A percentile compares a stretch with the other conserved stretches of the same genome.
Evolutionary conservation across 2,888 invertebrate species (phyloP).

Genomic region (Drosophila diplacantha): DNA sequence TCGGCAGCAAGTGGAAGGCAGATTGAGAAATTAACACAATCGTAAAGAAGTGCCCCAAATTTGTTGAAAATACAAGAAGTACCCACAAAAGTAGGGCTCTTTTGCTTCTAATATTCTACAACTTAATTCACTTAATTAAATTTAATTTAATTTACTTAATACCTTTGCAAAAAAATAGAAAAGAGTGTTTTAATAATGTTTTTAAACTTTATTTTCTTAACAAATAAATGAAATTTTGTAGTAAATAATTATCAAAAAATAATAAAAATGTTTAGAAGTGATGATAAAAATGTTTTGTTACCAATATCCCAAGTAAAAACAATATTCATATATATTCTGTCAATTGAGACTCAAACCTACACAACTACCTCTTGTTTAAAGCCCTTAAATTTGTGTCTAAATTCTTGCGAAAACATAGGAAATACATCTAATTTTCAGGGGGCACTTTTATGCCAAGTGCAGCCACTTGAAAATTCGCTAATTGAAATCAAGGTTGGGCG

Average conservation of each 20-base stretch:
- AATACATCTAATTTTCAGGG: background rate
- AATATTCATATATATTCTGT: background rate
- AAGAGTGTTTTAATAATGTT: no score
- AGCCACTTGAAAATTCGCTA: conserved; percentile 35
- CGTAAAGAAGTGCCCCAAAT: conserved; percentile 3
- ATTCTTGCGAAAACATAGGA: conserved; percentile 1
- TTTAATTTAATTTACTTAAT: no score
- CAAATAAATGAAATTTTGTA: background rate
- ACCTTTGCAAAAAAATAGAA: background rate
- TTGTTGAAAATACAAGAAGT: background rate
- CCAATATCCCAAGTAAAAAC: background rate
- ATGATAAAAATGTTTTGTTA: background rate
- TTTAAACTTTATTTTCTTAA: no score
- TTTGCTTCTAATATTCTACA: background rate
- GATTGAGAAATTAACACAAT: conserved; percentile 34
- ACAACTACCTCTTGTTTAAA: no score
- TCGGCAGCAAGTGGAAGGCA: conserved; percentile 10
- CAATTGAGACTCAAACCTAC: background rate
- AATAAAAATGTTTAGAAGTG: no score
- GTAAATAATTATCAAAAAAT: background rate
- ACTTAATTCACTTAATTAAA: background rate
- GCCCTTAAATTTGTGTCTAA: background rate
- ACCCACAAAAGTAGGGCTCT: background rate
- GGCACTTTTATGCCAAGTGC: conserved; percentile 1
- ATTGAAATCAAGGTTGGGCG: conserved; percentile 35